Evolutionary conservation across 2,888 invertebrate genomes (phyloP).

Genomic region (Drosophila anomalata): DNA sequence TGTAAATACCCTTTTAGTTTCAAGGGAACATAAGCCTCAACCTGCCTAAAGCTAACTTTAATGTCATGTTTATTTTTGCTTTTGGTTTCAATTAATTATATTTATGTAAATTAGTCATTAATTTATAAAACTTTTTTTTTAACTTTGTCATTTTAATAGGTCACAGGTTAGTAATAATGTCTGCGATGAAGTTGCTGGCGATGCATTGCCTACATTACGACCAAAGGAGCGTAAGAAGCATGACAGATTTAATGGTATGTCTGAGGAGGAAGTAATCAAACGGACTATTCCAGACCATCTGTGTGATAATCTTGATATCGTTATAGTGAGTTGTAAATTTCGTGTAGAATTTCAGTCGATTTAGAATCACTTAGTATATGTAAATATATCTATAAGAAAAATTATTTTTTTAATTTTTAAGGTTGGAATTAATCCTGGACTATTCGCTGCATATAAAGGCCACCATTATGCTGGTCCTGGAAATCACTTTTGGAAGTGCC

Average conservation of each 20-base stretch:
- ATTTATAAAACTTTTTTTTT: background rate
- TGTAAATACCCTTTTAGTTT: no score
- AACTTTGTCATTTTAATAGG: background rate
- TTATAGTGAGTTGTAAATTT: conserved; percentile 95
- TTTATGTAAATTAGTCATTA: no score
- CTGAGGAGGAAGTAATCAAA: conserved; percentile 97
- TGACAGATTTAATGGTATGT: conserved; percentile 97
- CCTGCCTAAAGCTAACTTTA: no score
- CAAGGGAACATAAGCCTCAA: no score
- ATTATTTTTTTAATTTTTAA: conserved; percentile 82
- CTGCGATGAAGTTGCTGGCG: conserved; percentile 12
- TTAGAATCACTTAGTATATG: background rate
- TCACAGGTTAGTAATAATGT: background rate
- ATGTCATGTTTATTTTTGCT: no score
- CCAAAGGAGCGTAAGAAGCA: conserved; percentile 95
- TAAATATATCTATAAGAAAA: background rate
- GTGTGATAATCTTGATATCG: conserved; percentile 96
- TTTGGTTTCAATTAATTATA: no score
- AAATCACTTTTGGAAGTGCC: conserved; percentile 99
- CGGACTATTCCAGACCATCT: conserved; percentile 97
- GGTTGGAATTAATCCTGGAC: conserved; percentile 99
- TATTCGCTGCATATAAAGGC: conserved; percentile 98
- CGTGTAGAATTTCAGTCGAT: conserved; percentile 15
- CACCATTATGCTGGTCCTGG: conserved; percentile 99
- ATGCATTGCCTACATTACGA: conserved; percentile 49